A percentile compares a stretch with the other conserved stretches of the same genome.
Conservation (phyloP, 2,797 vertebrate species). For the Pseudochirops cupreus region DNA sequence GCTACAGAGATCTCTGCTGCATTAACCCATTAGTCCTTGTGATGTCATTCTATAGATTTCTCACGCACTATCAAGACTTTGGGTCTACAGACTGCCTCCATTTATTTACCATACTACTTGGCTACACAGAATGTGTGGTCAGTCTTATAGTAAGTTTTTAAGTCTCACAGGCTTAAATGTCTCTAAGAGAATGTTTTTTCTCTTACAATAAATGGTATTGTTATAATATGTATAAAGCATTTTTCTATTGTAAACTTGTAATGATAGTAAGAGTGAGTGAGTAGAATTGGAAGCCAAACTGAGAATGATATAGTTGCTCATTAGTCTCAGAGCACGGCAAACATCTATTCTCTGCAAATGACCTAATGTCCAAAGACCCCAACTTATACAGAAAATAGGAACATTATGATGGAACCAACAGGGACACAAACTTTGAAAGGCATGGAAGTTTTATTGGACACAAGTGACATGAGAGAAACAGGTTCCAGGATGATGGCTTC, state of each 20-base stretch:
- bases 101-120: not conserved
- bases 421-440: not conserved
- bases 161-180: not conserved
- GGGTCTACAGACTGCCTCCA: constrained; percentile 5
- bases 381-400: not conserved
- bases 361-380: not conserved
- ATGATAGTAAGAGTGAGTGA: not conserved
- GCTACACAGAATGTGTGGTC: not conserved
- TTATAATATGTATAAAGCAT: not conserved
- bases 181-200: not conserved
- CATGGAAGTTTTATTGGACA: not conserved
- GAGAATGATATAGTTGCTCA: not conserved
- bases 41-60: not conserved
- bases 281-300: not conserved
- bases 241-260: not conserved
- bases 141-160: constrained; percentile 16
- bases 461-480: not conserved
- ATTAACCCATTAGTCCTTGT: not conserved
- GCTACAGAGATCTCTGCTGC: not conserved
- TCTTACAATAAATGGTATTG: not conserved
- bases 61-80: not conserved
- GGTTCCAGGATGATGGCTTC: not conserved
- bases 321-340: not conserved
- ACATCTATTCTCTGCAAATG: not conserved
- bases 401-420: not conserved